Evolutionary conservation across 2,888 invertebrate species (phyloP), one percentile per base, ranked within the genome.

Genomic region (Dryocosmus kuriphilus): DNA sequence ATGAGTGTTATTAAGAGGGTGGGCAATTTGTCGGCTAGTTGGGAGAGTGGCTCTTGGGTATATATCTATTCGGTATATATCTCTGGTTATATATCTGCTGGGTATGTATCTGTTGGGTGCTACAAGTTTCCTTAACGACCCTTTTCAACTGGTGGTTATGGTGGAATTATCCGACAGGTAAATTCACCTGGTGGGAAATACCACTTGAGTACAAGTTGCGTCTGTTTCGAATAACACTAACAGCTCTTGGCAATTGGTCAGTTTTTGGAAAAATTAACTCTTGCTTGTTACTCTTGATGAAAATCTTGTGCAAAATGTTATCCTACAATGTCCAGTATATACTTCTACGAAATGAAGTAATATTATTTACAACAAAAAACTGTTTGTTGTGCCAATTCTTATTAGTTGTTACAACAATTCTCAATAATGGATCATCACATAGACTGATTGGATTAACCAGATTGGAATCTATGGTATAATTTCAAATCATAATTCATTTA

Each of bases 111-210:
- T 60, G 60, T 27, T 60, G 60, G 24, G 60, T 60, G 60, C 24
- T 60, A 27, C 60, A 60, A 60, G 27, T 24, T 60, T 60, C 24
- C 14, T 16, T 27, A 60, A 60, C 27, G 27, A 60, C 27, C 60
- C 11, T 55, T 57, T 60, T 60, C 60, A 60, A 60, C 60, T 60
- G 60, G 60, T 60, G 60, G 60, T 60, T 27, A 60, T 60, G 60
- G 60, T 27, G 27, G 7, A 27, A 14, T 60, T 27, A 60, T 16
- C 27, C 27, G 11, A 5, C 60, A 60, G 60, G 60, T 60, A 24
- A 27, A 60, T 60, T 60, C 16, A 60, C 60, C 60, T 60, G 16
- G 60, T 24, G 24, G 14, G 60, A 27, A 27, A 60, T 60, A 27
- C 16, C 24, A 60, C 60, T 60, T 16, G 11, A 22, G 16, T 14